Evolutionary conservation across 1,140 invertebrate genomes (phyloP), one percentile per base, ranked within the genome.

Genomic region (Atta texana): DNA sequence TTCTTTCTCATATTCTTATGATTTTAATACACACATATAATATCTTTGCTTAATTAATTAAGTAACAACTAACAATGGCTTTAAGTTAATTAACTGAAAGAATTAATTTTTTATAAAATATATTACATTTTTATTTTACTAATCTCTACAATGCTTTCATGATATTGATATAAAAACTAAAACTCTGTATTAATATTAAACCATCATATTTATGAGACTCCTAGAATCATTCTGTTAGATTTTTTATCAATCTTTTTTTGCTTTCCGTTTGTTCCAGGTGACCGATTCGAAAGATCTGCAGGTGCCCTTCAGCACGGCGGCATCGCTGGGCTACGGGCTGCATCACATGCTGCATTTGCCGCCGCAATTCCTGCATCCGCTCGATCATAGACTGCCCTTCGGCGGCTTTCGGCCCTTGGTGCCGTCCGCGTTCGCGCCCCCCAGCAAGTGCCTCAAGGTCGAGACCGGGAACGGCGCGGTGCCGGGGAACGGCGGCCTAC

Each of bases 281-380:
- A 94, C 95, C 87, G 96, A 96, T 76, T 91, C 94, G 61, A 96
- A 96, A 90, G 96, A 96, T 55, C 92, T 96, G 18, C 95, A 96
- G 82, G 92, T 94, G 44, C 95, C 95, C 51, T 95, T 96, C 90
- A 95, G 94, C 75, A 94, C 95, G 14, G 94, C 95, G 14, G 94
- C 94, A 0, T 92, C 92, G 10, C 88, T 95, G 31, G 95, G 96
- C 63, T 96, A 96, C 92, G 96, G 96, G 31, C 93, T 96, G 34
- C 96, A 96, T 92, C 94, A 96, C 59, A 94, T 96, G 93, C 94
- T 96, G 55, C 95, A 96, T 86, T 85, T 96, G 78, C 96, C 96
- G 64, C 95, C 95, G 71, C 96, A 96, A 85, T 96, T 96, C 87
- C 93, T 94, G 86, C 96, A 92, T 89, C 96, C 93, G 63, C 89